Percentiles rank a stretch among this genome's conserved stretches.
Evolutionary conservation across 2,113 vertebrate genomes (phyloP).

Genomic region (Macquaria ambigua): DNA sequence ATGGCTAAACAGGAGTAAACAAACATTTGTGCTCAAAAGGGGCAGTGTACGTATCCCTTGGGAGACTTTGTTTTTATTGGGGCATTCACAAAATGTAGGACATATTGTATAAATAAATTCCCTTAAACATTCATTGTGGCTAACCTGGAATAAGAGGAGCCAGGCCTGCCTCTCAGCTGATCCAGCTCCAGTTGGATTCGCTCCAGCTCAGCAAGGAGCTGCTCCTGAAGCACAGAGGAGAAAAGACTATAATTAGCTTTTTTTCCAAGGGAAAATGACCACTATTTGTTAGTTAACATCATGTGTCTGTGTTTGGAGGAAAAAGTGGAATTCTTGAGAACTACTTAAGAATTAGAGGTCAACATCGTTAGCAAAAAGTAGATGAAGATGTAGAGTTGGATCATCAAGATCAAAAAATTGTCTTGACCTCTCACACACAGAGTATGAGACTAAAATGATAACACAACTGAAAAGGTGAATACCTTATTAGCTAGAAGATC

Average conservation of each 20-base stretch:
- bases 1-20: background rate
- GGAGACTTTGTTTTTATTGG: constrained; percentile 36
- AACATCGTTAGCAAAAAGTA: background rate
- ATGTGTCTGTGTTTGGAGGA: background rate
- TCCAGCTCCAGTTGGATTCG: constrained; percentile 93
- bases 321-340: background rate
- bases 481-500: constrained; percentile 94
- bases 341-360: background rate
- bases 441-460: background rate
- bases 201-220: constrained; percentile 92
- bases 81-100: constrained; percentile 15
- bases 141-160: constrained; percentile 92
- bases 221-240: constrained; percentile 83
- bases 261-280: background rate
- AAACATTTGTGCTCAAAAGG: background rate
- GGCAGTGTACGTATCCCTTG: constrained; percentile 18
- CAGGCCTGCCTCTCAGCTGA: constrained; percentile 89
- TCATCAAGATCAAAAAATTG: background rate
- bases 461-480: constrained; percentile 7
- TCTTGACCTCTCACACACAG: background rate
- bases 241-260: background rate
- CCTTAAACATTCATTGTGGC: constrained; percentile 33
- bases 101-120: constrained; percentile 14
- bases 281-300: background rate
- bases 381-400: background rate